These are phyloP conservation scores for Acheta domesticus DNA, from an alignment of 2,888 invertebrate species.

Conservation along the genomic window DNA sequence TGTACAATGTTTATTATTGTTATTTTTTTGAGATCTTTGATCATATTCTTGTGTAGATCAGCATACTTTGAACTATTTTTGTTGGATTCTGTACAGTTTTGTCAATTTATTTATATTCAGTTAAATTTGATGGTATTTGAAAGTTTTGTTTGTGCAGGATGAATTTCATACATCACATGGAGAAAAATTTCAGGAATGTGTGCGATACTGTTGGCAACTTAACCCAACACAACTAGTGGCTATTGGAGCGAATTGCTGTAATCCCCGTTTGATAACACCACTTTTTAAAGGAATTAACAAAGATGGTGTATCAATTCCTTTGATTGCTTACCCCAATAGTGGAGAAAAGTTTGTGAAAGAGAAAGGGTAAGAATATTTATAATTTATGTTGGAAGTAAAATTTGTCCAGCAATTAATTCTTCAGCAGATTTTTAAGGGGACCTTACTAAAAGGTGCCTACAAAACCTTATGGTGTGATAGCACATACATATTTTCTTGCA, in stretches of 20 bases:
- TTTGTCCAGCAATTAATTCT: no score
- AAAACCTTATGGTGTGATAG: no score
- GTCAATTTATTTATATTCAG: no score
- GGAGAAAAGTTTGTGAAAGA: slow-evolving; percentile 73
- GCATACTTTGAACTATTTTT: no score
- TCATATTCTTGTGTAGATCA: no score
- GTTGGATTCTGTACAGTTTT: no score
- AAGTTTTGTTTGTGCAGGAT: slow-evolving; percentile 46
- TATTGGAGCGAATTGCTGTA: slow-evolving; percentile 84
- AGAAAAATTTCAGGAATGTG: slow-evolving; percentile 71
- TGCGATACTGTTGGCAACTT: slow-evolving; percentile 47
- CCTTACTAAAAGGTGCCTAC: no score
- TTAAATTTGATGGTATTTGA: background rate
- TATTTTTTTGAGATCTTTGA: slow-evolving; percentile 37
- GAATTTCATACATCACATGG: slow-evolving; percentile 69
- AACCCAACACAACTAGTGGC: slow-evolving; percentile 48
- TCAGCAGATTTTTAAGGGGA: no score
- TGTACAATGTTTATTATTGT: no score
- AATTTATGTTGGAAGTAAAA: no score
- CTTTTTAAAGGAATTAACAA: slow-evolving; percentile 48
- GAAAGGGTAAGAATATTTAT: slow-evolving; percentile 34
- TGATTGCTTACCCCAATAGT: slow-evolving; percentile 90
- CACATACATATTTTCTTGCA: no score
- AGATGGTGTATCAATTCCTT: slow-evolving; percentile 56
- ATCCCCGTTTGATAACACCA: slow-evolving; percentile 61